Percentiles rank a stretch among this genome's conserved stretches.
These are phyloP conservation scores for Mesoclemmys tuberculata DNA, from an alignment of 2,113 vertebrate species.

Conservation along the genomic window DNA sequence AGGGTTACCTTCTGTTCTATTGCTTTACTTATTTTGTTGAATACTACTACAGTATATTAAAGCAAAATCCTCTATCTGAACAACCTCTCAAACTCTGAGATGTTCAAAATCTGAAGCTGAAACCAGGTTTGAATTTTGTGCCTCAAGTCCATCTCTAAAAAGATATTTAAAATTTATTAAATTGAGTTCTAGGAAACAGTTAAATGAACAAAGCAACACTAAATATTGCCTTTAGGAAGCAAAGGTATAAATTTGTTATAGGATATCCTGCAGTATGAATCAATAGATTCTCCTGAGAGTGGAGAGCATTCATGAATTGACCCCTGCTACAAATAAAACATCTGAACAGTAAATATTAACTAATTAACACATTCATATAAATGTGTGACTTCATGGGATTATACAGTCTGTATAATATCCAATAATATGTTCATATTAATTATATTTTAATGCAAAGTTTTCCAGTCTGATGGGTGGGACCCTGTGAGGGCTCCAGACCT, in stretches of 20 bases:
- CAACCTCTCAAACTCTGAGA: accelerated
- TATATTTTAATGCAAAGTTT: slow-evolving; percentile 35
- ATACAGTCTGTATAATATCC: not conserved
- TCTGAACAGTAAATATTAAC: not conserved
- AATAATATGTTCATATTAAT: slow-evolving; percentile 16
- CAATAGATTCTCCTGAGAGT: not conserved
- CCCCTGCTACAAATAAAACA: slow-evolving; percentile 24
- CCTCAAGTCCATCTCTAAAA: not conserved
- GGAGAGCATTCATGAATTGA: not conserved
- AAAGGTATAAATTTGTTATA: not conserved
- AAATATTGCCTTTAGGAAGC: not conserved
- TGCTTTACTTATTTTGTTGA: not conserved
- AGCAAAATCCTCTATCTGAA: not conserved
- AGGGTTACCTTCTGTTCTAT: not conserved
- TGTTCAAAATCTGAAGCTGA: not conserved
- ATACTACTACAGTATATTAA: not conserved
- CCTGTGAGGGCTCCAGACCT: slow-evolving; percentile 34
- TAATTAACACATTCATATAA: not conserved
- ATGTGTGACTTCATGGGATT: not conserved
- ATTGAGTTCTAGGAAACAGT: not conserved
- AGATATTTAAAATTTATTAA: not conserved
- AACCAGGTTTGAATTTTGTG: not conserved
- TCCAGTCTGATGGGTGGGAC: not conserved
- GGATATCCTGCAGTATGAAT: not conserved
- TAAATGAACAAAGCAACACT: not conserved